These are phyloP conservation scores for Ascaphus truei DNA, from an alignment of 2,113 vertebrate species.

Conservation along the genomic window DNA sequence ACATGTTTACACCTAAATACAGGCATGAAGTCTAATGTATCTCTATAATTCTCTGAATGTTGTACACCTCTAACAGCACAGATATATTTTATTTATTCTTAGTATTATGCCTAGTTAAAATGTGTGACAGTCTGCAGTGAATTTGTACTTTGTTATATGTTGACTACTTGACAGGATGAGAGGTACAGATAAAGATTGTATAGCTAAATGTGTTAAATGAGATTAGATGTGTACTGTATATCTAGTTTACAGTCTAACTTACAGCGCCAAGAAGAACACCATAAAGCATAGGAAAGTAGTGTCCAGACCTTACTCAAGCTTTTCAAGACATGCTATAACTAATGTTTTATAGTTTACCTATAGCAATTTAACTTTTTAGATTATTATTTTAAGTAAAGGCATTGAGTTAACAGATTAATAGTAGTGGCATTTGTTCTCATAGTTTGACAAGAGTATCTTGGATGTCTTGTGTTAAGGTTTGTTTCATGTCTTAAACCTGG, in stretches of 20 bases:
- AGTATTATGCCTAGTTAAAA: constrained; percentile 2
- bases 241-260: constrained; percentile 7
- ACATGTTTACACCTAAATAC: too few species aligned
- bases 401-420: too few species aligned
- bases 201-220: constrained; percentile 16
- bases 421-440: too few species aligned
- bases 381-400: too few species aligned
- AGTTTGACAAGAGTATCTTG: too few species aligned
- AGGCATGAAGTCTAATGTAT: too few species aligned
- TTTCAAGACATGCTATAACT: neutral
- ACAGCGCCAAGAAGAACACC: neutral
- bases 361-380: too few species aligned
- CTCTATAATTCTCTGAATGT: too few species aligned
- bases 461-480: too few species aligned
- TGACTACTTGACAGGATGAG: constrained; percentile 16
- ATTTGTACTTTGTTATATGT: constrained; percentile 22
- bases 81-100: too few species aligned
- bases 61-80: too few species aligned
- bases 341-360: neutral
- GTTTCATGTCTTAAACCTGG: too few species aligned
- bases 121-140: constrained; percentile 1
- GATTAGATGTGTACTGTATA: constrained; percentile 27
- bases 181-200: constrained; percentile 21
- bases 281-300: neutral
- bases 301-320: neutral